Evolutionary conservation across 2,113 vertebrate species (phyloP).

Genomic region (Bothrops jararaca): DNA sequence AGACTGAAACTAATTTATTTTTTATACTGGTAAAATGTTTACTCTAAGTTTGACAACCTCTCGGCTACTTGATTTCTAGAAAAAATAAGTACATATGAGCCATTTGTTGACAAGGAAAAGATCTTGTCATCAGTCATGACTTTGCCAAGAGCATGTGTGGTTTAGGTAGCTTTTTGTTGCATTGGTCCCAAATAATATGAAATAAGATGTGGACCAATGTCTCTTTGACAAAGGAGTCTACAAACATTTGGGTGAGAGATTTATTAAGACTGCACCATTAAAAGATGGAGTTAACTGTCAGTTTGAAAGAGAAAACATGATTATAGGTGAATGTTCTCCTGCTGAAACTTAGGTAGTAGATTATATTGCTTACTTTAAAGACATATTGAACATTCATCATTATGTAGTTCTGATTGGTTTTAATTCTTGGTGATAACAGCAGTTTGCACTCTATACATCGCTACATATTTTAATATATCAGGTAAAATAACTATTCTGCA

Average conservation of each 20-base stretch:
- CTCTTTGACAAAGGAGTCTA: neutral
- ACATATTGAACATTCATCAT: neutral
- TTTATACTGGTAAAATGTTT: neutral
- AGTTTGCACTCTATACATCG: neutral
- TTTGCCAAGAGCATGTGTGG: neutral
- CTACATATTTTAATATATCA: neutral
- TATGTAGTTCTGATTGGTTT: neutral
- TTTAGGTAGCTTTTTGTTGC: neutral
- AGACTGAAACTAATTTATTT: neutral
- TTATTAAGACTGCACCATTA: neutral
- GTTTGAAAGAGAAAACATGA: neutral
- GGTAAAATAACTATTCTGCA: neutral
- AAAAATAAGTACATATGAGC: neutral
- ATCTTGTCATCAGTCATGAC: neutral
- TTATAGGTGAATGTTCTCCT: neutral
- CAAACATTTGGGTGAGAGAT: neutral
- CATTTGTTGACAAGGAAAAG: neutral
- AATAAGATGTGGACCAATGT: neutral
- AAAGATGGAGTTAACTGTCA: neutral
- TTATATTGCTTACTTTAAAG: neutral
- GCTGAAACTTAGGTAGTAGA: neutral
- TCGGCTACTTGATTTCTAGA: neutral
- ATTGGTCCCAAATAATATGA: neutral
- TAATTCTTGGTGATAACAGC: neutral
- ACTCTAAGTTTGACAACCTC: constrained; percentile 1